Base-by-base conservation (phyloP, 2,888 invertebrate genomes). In the Embidobia sp. region DNA sequence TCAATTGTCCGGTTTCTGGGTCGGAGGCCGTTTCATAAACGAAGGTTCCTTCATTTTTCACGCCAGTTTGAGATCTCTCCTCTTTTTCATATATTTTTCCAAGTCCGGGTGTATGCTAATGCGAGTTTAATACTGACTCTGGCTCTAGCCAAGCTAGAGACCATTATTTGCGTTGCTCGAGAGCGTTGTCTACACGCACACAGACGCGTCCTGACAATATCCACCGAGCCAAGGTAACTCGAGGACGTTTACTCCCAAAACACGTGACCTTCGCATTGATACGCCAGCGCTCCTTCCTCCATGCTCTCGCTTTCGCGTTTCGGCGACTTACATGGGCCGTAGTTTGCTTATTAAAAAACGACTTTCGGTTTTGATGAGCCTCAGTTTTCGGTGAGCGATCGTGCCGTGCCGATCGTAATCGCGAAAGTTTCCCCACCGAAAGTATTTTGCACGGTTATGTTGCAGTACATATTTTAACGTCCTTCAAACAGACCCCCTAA, bases 221-320 rank as follows among this genome's bases (percentile, higher is more conserved):
- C 46, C 11, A 59, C 35, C 11, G 27, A 69, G 64, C 69, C 76
- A 79, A 76, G 79, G 79, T 75, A 79, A 76, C 73, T 79, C 76
- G 73, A 76, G 78, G 78, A 78, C 74, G 78, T 72, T 75, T 73
- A 64, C 78, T 78, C 61, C 74, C 73, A 55, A 76, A 76, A 79
- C 69, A 69, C 76, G 59, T 76, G 73, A 79, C 79, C 79, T 79
- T 76, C 76, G 73, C 51, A 76, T 59, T 48, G 61, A 76, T 72
- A 67, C 49, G 33, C 13, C 59, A 16, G 37, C 31, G 19, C 44
- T 49, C 40, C n/a, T 16, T 51, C 37, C 11, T 33, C 13, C 22
- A 8, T 15, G 27, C 49, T 69, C 22, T 59, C 31, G 46, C 46
- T 66, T 42, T 64, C 44, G 27, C 46, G 31, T 42, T 37, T 33